These are phyloP conservation scores for Philaenus spumarius DNA, from an alignment of 1,140 invertebrate genomes.

Conservation along the genomic window DNA sequence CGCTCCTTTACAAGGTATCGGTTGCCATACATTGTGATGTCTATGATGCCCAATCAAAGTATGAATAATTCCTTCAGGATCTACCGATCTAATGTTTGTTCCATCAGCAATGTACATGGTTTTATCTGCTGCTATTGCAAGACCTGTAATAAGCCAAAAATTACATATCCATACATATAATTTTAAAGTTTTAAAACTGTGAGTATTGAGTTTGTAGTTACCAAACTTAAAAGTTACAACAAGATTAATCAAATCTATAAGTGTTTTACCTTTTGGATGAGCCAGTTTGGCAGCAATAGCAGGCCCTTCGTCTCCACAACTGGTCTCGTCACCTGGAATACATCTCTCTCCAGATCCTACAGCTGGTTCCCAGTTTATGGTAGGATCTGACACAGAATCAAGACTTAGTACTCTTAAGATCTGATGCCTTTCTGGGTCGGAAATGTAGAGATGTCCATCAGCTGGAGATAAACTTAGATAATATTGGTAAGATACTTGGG, in stretches of 20 bases:
- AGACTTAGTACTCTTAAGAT: constrained; percentile 67
- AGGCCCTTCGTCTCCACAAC: constrained; percentile 89
- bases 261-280: constrained; percentile 96
- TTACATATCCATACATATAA: background rate
- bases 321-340: constrained; percentile 80
- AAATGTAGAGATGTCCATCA: constrained; percentile 91
- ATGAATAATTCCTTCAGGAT: constrained; percentile 85
- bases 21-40: constrained; percentile 86
- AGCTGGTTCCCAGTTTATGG: constrained; percentile 75
- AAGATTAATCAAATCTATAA: constrained; percentile 1
- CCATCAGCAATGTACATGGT: constrained; percentile 94
- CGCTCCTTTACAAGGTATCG: constrained; percentile 75
- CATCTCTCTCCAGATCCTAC: constrained; percentile 95
- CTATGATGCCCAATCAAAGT: constrained; percentile 90
- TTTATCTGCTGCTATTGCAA: constrained; percentile 83
- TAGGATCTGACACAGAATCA: constrained; percentile 71
- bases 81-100: constrained; percentile 86
- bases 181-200: background rate
- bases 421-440: constrained; percentile 90
- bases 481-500: constrained; percentile 91
- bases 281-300: constrained; percentile 85
- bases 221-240: background rate
- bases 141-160: no score
- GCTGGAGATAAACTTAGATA: constrained; percentile 92
- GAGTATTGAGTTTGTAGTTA: background rate